Conservation (phyloP, 2,797 vertebrate genomes). For the Paratrypauchen microcephalus region DNA sequence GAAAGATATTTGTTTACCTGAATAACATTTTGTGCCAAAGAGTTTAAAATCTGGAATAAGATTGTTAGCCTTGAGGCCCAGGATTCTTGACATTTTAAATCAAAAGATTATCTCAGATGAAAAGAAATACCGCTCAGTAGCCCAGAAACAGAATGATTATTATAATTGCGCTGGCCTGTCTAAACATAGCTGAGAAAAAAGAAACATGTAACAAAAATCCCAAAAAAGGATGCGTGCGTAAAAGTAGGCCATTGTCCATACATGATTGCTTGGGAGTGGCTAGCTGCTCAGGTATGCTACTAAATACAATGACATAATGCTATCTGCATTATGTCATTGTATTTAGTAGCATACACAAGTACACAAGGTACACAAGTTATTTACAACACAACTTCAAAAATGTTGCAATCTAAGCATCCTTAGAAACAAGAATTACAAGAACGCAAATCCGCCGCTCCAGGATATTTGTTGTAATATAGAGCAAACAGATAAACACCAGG, state of each 20-base stretch:
- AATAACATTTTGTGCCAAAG: too few relatives aligned
- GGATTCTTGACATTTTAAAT: conserved; percentile 30
- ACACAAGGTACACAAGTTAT: not conserved
- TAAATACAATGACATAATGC: conserved; percentile 31
- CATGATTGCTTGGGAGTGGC: conserved; percentile 13
- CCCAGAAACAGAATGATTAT: conserved; percentile 22
- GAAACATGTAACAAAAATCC: conserved; percentile 6
- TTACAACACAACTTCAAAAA: conserved; percentile 3
- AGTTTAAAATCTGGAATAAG: too few relatives aligned
- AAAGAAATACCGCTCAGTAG: conserved; percentile 24
- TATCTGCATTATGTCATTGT: too few relatives aligned
- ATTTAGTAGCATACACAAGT: too few relatives aligned
- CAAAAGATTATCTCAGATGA: conserved; percentile 44
- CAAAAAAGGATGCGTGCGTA: conserved; percentile 12
- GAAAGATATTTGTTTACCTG: not conserved
- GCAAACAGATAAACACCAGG: not conserved
- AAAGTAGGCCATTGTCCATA: conserved; percentile 8
- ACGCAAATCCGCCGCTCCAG: conserved; percentile 17
- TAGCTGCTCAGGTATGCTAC: conserved; percentile 32
- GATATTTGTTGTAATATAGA: not conserved
- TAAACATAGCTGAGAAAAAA: conserved; percentile 16
- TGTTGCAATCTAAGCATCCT: not conserved
- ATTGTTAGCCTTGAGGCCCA: not conserved
- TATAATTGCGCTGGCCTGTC: conserved; percentile 10
- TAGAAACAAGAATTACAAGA: not conserved